Evolutionary conservation across 2,797 vertebrate species (phyloP), one percentile per base, ranked within the genome.

Genomic region (Protonibea diacanthus): DNA sequence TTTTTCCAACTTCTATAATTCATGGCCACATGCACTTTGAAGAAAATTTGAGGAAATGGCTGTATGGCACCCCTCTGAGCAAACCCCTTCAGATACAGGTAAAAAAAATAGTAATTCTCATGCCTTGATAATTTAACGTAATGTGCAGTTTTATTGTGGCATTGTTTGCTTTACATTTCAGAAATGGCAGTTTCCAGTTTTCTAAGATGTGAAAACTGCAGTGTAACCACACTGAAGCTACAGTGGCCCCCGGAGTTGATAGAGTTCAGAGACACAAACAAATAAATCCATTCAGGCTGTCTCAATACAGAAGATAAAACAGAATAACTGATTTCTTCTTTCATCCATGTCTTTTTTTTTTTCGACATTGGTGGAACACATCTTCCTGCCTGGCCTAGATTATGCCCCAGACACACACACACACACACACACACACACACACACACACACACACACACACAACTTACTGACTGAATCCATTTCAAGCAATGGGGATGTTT

Each of bases 251-350:
- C 15, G 38, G 38, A 9, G 49, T 42, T 18, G 18, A 59, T 15
- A 45, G 45, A 52, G 55, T 65, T 62, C 33, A 81, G 61, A 56
- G 25, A 44, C 38, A 47, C 57, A 17, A 40, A 77, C 52, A 73
- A 64, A 51, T 52, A 62, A 52, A 68, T 62, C 44, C 49, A 29
- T 73, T 63, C 45, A 58, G 52, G 45, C 38, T 27, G 38, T 57
- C 51, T 57, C 57, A 52, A 14, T 57, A 57, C 29, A 45, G 47
- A 49, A 29, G 62, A 58, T 74, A 14, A 64, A 80, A 63, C 25
- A 59, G 45, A 69, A 75, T 70, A 27, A 27, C 12, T 59, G 60
- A 47, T 40, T 52, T 15, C 12, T 70, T 64, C 48, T 59, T 71
- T 53, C 21, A 42, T 44, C 23, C 27, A 27, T 58, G 29, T 7